Evolutionary conservation across 64 coral and sea anemone species (phyloP), one percentile per base, ranked within the genome.

Genomic region (Montipora cactus): DNA sequence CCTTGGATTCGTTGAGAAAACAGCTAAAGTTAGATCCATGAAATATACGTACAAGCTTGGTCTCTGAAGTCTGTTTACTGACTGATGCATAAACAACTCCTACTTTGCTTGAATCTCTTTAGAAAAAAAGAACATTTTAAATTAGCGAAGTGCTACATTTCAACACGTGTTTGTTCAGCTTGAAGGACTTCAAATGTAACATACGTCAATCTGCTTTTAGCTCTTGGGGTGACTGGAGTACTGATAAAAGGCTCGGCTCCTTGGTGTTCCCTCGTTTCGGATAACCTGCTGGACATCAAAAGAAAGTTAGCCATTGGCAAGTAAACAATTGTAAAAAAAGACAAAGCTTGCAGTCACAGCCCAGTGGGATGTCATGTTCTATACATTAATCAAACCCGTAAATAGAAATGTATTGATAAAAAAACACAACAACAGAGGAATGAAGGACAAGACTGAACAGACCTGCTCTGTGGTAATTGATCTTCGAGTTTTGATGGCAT

Each of bases 201-300:
- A 80, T 88, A 95, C 94, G 77, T 95, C 37, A 92, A 81, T 51
- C 47, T 64, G 51, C 76, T 62, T 62, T 83, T 95, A 13, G 84
- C 75, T 67, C 49, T 92, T 73, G 90, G 81, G 76, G 89, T 89
- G 13, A 91, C 59, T 66, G 94, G 90, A 88, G 94, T 95, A 62
- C 94, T 78, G 28, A 88, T 78, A 77, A 95, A 95, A 75, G 94
- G 82, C 37, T 25, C 90, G 3, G 76, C 67, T 74, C 47, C 64
- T 7, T 86, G 64, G 82, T 3, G 4, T 67, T 46, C 59, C 12
- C 15, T 12, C n/a, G 49, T 46, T 86, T 86, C 82, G 12, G 59
- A 47, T 12, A 47, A 72, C 50, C 82, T 86, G 6, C 18, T 49
- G 67, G 18, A 49, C 8, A 16, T 69, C 9, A 49, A 14, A 8